phyloP scores from a whole-genome alignment of 2,113 vertebrate species.

The Clarias gariepinus region DNA sequence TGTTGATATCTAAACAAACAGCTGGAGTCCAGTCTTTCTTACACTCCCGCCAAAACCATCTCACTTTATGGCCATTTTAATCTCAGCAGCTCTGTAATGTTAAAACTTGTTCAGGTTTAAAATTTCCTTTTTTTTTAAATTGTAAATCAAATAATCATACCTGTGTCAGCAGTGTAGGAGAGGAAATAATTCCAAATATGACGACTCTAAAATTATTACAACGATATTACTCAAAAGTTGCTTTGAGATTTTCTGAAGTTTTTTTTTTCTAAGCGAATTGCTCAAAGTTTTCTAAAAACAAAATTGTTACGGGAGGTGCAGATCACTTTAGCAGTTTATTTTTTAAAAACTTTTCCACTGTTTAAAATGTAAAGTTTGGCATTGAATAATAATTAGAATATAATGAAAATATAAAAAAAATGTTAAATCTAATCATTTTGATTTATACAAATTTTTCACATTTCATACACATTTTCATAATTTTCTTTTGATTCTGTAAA shows the following conservation, averaged over 20 bases:
- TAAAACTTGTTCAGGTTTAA: background rate
- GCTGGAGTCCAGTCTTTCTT: slow-evolving; percentile 61
- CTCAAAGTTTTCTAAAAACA: background rate
- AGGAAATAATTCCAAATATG: background rate
- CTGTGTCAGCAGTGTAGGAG: background rate
- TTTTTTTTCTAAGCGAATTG: background rate
- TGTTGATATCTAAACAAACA: slow-evolving; percentile 69
- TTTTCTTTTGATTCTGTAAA: too few species aligned
- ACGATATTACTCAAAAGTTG: background rate
- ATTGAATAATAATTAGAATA: background rate
- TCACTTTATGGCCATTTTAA: slow-evolving; percentile 58
- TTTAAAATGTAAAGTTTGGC: background rate
- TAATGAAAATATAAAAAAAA: background rate
- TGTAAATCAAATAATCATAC: background rate
- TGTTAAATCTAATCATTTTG: background rate
- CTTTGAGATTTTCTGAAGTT: background rate
- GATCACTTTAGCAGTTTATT: background rate
- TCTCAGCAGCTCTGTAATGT: slow-evolving; percentile 26
- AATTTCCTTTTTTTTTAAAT: background rate
- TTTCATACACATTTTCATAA: too few species aligned
- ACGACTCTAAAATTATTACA: background rate
- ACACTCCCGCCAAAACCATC: slow-evolving; percentile 61
- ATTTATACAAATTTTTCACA: too few species aligned
- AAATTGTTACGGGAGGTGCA: background rate
- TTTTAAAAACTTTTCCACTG: background rate